phyloP scores from a whole-genome alignment of 2,888 invertebrate genomes.

The Lepidochitona cinerea region DNA sequence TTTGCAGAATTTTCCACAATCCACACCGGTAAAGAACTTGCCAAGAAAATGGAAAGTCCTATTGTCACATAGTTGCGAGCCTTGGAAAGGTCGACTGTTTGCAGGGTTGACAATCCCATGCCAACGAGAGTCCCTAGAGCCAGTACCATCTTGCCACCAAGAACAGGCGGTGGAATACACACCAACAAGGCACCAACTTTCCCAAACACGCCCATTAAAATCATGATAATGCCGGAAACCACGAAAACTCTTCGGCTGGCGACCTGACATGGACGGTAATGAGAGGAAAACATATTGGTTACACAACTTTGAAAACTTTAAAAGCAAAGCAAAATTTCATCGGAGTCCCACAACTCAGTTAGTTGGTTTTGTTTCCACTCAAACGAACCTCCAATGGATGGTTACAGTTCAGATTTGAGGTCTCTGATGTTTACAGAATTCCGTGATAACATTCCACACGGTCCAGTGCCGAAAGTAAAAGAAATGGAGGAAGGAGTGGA shows the following conservation, averaged over 20 bases:
- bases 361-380: too few relatives aligned
- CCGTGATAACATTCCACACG: too few relatives aligned
- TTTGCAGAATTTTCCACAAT: neutral
- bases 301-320: too few relatives aligned
- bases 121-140: slow-evolving; percentile 1
- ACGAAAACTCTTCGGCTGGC: neutral
- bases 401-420: too few relatives aligned
- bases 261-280: too few relatives aligned
- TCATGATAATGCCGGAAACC: neutral
- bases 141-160: neutral
- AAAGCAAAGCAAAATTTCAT: too few relatives aligned
- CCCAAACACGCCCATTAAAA: neutral
- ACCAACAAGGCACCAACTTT: neutral
- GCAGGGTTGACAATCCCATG: neutral
- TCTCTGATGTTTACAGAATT: too few relatives aligned
- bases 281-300: too few relatives aligned
- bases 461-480: too few relatives aligned
- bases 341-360: too few relatives aligned
- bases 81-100: neutral
- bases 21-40: neutral
- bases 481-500: too few relatives aligned
- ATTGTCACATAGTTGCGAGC: neutral
- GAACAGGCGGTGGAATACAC: neutral
- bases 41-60: neutral
- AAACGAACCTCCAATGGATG: too few relatives aligned